Conservation (phyloP, 1,140 invertebrate genomes). For the Lucilia sericata region DNA sequence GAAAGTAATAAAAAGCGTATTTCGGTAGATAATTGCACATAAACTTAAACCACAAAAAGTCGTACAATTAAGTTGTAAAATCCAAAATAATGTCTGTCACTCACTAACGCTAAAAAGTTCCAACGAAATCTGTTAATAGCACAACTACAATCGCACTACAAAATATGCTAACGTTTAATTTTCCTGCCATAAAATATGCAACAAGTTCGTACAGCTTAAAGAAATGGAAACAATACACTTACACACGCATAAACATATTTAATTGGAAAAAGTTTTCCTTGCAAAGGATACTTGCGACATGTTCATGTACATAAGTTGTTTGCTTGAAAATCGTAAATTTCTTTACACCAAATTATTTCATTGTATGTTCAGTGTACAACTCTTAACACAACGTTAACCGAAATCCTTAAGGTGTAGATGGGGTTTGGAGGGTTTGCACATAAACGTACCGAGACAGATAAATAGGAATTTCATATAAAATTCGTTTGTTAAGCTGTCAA, state of each 20-base stretch:
- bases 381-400: neutral
- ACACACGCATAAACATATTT: neutral
- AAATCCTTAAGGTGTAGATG: neutral
- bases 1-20: neutral
- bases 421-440: neutral
- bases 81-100: neutral
- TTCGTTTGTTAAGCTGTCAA: slow-evolving; percentile 31
- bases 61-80: slow-evolving; percentile 15
- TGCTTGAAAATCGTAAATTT: neutral
- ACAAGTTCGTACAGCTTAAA: neutral
- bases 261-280: neutral
- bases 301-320: neutral
- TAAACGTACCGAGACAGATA: neutral
- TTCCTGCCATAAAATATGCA: slow-evolving; percentile 19
- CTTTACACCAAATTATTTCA: neutral
- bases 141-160: neutral
- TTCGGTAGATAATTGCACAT: slow-evolving; percentile 18
- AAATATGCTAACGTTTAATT: slow-evolving; percentile 1
- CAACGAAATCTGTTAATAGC: neutral
- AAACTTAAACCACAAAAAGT: slow-evolving; percentile 16
- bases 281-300: neutral
- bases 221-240: neutral
- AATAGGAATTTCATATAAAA: neutral
- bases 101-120: neutral
- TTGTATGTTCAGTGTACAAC: neutral